A percentile compares a stretch with the other conserved stretches of the same genome.
Evolutionary conservation across 2,888 invertebrate species (phyloP).

Genomic region (Brachycybe producta): DNA sequence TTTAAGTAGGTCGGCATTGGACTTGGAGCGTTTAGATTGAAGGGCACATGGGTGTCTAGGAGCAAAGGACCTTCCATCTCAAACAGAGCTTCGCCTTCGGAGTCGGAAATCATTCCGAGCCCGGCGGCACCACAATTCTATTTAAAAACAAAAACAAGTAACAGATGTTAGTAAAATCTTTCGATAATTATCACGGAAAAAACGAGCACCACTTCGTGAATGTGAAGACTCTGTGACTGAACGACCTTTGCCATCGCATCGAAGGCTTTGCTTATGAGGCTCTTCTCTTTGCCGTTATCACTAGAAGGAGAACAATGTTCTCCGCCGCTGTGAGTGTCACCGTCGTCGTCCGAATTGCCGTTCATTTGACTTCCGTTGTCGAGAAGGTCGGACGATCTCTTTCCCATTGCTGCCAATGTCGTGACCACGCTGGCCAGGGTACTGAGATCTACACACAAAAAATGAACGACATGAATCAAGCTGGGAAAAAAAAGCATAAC

Average conservation of each 20-base stretch:
- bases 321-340: conserved; percentile 36
- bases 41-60: conserved; percentile 53
- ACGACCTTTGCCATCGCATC: conserved; percentile 52
- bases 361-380: conserved; percentile 42
- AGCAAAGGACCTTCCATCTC: conserved; percentile 45
- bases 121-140: conserved; percentile 9
- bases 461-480: neutral
- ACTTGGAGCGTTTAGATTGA: conserved; percentile 58
- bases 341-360: conserved; percentile 40
- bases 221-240: conserved; percentile 17
- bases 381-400: conserved; percentile 24
- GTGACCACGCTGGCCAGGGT: conserved; percentile 40
- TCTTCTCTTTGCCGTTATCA: conserved; percentile 47
- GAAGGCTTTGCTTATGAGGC: conserved; percentile 54
- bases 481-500: neutral
- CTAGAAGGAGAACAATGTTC: conserved; percentile 31
- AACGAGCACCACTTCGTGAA: conserved; percentile 16
- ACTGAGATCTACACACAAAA: conserved; percentile 37
- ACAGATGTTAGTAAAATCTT: neutral
- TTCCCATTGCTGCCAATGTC: conserved; percentile 36
- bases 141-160: conserved; percentile 7
- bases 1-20: conserved; percentile 80
- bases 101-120: conserved; percentile 7
- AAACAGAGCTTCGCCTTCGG: conserved; percentile 13
- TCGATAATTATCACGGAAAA: neutral